Conservation (phyloP, 2,888 invertebrate genomes). For the Trissonchulus latispiculum region DNA sequence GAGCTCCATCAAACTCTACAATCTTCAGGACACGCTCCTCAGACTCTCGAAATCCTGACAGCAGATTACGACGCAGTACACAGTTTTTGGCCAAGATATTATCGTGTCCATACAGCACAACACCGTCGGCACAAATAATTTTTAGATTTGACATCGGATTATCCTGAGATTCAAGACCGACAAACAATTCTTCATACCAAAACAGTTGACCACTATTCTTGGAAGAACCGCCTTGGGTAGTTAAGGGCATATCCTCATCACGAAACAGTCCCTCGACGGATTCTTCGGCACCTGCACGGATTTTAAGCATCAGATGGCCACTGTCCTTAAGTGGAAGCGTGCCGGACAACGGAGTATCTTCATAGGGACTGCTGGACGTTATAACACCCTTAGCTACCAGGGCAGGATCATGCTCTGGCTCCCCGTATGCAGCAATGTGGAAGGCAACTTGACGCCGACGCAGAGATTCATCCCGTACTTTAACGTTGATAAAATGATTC, state of each 20-base stretch:
- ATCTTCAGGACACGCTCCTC: not conserved
- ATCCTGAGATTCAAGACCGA: not conserved
- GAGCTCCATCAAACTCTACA: not conserved
- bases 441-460: not conserved
- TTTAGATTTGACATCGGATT: not conserved
- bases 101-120: not conserved
- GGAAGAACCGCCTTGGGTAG: no score
- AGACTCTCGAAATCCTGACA: not conserved
- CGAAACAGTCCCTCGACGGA: not conserved
- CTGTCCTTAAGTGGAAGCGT: not conserved
- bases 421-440: not conserved
- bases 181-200: not conserved
- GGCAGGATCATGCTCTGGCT: not conserved
- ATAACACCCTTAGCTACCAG: not conserved
- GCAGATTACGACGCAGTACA: not conserved
- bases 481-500: not conserved
- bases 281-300: not conserved
- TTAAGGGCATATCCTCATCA: not conserved
- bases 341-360: not conserved
- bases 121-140: not conserved
- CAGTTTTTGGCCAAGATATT: not conserved
- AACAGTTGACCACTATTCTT: no score
- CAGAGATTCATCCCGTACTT: not conserved
- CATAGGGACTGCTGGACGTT: not conserved
- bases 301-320: not conserved